phyloP scores from a whole-genome alignment of 2,113 vertebrate genomes.

The Microtus oregoni region DNA sequence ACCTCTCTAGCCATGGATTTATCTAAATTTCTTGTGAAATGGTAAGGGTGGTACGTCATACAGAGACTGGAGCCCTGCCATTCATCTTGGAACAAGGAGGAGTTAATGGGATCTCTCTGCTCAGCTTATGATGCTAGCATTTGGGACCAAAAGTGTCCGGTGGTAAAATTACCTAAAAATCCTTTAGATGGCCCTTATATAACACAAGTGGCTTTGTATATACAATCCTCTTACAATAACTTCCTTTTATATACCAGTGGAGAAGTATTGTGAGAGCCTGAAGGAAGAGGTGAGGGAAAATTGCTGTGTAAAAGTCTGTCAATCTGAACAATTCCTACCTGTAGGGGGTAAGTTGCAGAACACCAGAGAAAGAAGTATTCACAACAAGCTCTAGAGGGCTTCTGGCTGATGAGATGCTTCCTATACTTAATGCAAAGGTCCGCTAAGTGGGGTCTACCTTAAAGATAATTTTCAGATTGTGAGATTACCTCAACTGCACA shows the following conservation, averaged over 20 bases:
- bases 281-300: not conserved
- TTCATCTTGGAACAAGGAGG: conserved; percentile 45
- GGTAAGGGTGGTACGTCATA: not conserved
- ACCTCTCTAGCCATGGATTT: not conserved
- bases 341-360: not conserved
- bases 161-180: conserved; percentile 51
- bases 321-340: not conserved
- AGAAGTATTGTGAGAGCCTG: not conserved
- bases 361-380: not conserved
- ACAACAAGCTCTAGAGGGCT: not conserved
- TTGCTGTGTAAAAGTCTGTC: not conserved
- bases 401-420: not conserved
- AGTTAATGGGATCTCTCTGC: not conserved
- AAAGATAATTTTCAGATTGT: not conserved
- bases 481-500: not conserved
- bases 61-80: conserved; percentile 20
- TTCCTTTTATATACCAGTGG: not conserved
- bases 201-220: not conserved
- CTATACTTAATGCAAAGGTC: not conserved
- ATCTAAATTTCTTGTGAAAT: conserved; percentile 59
- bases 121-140: conserved; percentile 55
- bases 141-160: not conserved
- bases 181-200: not conserved
- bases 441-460: not conserved
- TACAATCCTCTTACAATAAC: not conserved